Base-by-base conservation (phyloP, 2,888 invertebrate species). In the Willowsia nigromaculata region DNA sequence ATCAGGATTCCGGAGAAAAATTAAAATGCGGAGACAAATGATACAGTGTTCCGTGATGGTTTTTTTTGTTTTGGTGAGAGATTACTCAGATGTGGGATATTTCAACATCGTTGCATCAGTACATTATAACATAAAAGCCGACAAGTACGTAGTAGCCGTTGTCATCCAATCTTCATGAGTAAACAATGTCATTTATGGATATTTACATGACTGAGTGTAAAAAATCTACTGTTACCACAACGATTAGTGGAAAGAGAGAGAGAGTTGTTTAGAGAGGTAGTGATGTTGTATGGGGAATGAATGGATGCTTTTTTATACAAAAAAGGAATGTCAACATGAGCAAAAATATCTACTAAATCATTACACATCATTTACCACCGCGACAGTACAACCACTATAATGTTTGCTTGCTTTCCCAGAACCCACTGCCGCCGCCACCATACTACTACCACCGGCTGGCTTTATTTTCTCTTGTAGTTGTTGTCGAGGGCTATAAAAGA, bases 331-430 rank as follows among this genome's bases (percentile, higher is more conserved):
- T 71, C 71, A 71, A 71, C 71, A 71, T 43, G 71, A 71, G 43
- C 71, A 40, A 71, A 71, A 43, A 71, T 71, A 71, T 71, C 43
- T 25, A 71, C 33, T 71, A 71, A 71, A 71, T 71, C 71, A 71
- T 71, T 71, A 71, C 71, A 71, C 71, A 71, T 71, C 71, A 71
- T 71, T 71, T 71, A 71, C 71, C 43, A 62, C 4, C 62, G 11
- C 71, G 47, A 43, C 71, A 71, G 18, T 43, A 9, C 50, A n/a
- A 18, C 18, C 18, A 59, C 13, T 15, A 40, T 71, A 71, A 25
- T 43, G 13, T 43, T 71, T 62, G 62, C 33, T n/a, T 59, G 9
- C 59, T 22, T 59, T 59, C 59, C 59, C 37, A 68, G 33, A 3
- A 11, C 62, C 62, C 56, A 68, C 15, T 40, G 7, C 13, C 18